These are phyloP conservation scores for Tonatia bakeri DNA, from an alignment of 2,113 vertebrate genomes.

Conservation along the genomic window DNA sequence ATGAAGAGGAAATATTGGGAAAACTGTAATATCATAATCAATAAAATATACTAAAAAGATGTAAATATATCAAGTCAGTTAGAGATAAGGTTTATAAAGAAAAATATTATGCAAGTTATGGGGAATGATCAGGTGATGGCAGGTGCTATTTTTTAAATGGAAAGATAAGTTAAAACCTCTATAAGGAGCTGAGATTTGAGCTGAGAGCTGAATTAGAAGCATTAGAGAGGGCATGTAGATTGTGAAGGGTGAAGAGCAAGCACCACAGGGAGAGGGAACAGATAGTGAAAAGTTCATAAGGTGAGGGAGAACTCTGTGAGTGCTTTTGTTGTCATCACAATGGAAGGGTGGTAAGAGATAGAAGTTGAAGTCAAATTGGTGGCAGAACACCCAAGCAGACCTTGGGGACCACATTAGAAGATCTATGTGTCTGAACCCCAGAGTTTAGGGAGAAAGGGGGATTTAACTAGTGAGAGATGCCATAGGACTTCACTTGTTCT, in stretches of 20 bases:
- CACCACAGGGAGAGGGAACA: neutral
- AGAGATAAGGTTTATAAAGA: neutral
- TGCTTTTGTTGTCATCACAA: neutral
- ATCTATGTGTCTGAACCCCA: neutral
- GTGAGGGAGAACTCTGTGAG: neutral
- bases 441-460: neutral
- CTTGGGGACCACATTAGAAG: neutral
- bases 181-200: neutral
- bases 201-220: neutral
- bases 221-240: neutral
- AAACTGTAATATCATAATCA: no score
- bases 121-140: neutral
- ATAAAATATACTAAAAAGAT: neutral
- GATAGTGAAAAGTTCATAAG: neutral
- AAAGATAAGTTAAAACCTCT: neutral
- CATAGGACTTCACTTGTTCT: neutral
- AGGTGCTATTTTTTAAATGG: neutral
- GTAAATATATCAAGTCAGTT: neutral
- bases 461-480: neutral
- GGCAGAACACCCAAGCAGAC: neutral
- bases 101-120: neutral
- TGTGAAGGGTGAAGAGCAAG: neutral
- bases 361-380: neutral
- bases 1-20: no score
- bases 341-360: neutral